phyloP scores from a whole-genome alignment of 1,140 invertebrate genomes.

The Drosophila malerkotliana region DNA sequence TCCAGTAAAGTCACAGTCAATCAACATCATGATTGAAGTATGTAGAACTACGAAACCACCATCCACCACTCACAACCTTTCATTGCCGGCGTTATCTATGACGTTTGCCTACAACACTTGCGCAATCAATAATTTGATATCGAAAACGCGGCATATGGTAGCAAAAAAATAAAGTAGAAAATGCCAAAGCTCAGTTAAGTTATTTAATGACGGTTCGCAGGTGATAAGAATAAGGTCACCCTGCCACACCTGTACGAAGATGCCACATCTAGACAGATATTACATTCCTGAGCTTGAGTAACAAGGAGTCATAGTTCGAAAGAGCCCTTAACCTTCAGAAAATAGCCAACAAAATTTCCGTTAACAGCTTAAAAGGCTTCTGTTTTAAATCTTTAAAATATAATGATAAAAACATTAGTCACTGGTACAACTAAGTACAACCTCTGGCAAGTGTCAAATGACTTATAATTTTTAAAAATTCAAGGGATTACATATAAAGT shows the following conservation, averaged over 20 bases:
- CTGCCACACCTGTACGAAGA: slow-evolving; percentile 7
- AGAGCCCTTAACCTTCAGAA: no score
- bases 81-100: slow-evolving; percentile 12
- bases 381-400: neutral
- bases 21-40: slow-evolving; percentile 59
- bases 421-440: no score
- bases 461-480: no score
- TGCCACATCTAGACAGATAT: neutral
- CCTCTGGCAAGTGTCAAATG: no score
- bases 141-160: slow-evolving; percentile 33
- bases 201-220: slow-evolving; percentile 26
- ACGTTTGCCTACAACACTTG: slow-evolving; percentile 32
- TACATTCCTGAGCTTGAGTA: neutral
- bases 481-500: neutral
- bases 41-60: slow-evolving; percentile 10
- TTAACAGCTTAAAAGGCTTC: neutral
- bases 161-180: slow-evolving; percentile 5
- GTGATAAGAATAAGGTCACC: slow-evolving; percentile 27
- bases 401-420: neutral
- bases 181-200: slow-evolving; percentile 1
- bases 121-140: slow-evolving; percentile 46
- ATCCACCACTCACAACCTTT: neutral
- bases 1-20: slow-evolving; percentile 18
- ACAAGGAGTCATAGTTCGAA: neutral
- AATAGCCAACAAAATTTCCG: neutral